Evolutionary conservation across 2,888 invertebrate genomes (phyloP), one percentile per base, ranked within the genome.

Genomic region (Limulus polyphemus): DNA sequence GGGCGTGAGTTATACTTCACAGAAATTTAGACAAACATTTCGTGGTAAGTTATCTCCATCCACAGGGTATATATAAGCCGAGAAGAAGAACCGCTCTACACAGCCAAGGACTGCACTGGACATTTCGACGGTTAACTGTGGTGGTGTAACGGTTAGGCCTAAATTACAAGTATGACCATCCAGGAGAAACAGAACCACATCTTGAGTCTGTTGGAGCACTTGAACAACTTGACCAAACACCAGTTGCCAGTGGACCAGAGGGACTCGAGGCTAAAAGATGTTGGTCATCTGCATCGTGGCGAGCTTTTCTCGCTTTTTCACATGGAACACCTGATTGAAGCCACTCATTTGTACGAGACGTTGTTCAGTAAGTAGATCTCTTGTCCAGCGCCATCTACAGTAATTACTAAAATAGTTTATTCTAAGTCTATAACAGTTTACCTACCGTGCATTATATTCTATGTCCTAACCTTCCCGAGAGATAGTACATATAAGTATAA

Each of bases 221-320:
- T 65, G 47, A 62, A 62, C 14, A 58, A 58, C 17, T 17, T 65
- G 47, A 62, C 65, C 50, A 56, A 55, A 58, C 12, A 32, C 9
- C 46, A 55, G 1, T 16, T 65, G 54, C 62, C 62, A 49, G 14
- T 58, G 2, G 65, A 65, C 10, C 58, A 65, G 54, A 56, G 65
- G n/a, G 62, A 65, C 32, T 50, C 52, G 4, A 49, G 65, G 12
- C 59, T 65, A 10, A 58, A 50, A n/a, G 49, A 49, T 54, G n/a
- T 60, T 3, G 65, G 65, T 4, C 54, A 55, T n/a, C 83, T 83
- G 0, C 78, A 79, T 51, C 64, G 70, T 49, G 81, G 80, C 56
- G 79, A 83, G 65, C 77, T 83, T 12, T 86, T 83, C 79, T 83
- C 84, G 14, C 79, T 81, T 72, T 81, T 81, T 72, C 79, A 84